A percentile compares a stretch with the other conserved stretches of the same genome.
phyloP scores from a whole-genome alignment of 2,113 vertebrate species.

The Galbula dea region DNA sequence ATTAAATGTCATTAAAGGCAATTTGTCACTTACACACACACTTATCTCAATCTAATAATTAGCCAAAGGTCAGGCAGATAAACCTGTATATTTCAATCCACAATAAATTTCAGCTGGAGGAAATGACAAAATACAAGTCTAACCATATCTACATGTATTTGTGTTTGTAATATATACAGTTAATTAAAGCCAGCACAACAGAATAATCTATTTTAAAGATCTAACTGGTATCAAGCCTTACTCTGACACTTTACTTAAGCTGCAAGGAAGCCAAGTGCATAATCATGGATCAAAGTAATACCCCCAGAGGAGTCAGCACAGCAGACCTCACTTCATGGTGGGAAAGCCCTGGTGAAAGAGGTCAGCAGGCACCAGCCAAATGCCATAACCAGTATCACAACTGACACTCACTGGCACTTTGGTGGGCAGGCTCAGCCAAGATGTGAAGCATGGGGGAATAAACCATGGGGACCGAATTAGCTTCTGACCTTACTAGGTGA shows the following conservation, averaged over 20 bases:
- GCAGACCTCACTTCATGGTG: accelerated
- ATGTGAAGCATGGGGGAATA: not conserved
- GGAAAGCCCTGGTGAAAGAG: not conserved
- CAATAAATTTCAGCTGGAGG: slow-evolving; percentile 53
- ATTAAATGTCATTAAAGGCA: slow-evolving; percentile 78
- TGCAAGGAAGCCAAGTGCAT: not conserved
- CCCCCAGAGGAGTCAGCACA: not conserved
- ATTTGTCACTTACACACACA: slow-evolving; percentile 74
- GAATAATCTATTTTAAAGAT: not conserved
- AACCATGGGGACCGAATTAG: not conserved
- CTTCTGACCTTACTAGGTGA: not conserved
- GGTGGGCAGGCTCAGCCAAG: not conserved
- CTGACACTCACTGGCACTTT: not conserved
- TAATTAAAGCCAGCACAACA: slow-evolving; percentile 12
- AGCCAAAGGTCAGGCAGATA: slow-evolving; percentile 74
- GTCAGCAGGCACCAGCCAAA: not conserved
- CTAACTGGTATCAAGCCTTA: not conserved
- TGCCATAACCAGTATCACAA: accelerated
- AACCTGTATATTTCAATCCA: slow-evolving; percentile 55
- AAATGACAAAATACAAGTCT: slow-evolving; percentile 36
- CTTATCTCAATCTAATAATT: slow-evolving; percentile 76
- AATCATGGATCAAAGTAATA: not conserved
- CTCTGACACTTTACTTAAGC: not conserved
- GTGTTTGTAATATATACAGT: not conserved
- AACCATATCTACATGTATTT: not conserved